These are phyloP conservation scores for Anoplopoma fimbria DNA, from an alignment of 2,113 vertebrate species.

Conservation along the genomic window DNA sequence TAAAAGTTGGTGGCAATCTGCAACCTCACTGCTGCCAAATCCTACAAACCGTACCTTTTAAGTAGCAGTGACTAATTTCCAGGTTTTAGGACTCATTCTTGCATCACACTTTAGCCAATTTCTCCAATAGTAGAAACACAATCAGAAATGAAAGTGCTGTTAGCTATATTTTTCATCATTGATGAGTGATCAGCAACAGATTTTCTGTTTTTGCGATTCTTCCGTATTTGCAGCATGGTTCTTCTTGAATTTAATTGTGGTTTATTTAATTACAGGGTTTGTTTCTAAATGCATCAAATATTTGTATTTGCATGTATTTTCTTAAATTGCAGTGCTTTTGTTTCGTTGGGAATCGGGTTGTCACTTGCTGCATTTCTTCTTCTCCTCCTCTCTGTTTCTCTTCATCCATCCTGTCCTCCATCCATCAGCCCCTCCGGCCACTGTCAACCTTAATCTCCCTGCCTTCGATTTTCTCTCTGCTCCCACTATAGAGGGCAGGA, in stretches of 20 bases:
- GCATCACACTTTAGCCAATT: no score
- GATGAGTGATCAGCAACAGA: background rate
- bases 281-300: background rate
- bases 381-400: background rate
- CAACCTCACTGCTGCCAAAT: no score
- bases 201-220: background rate
- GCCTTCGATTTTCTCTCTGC: constrained; percentile 10
- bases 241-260: background rate
- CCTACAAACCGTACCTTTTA: no score
- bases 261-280: background rate
- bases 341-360: background rate
- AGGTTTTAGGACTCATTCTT: no score
- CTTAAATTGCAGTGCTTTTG: background rate
- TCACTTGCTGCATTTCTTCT: background rate
- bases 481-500: background rate
- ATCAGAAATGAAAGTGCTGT: background rate
- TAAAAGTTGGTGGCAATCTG: no score
- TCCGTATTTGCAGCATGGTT: no score
- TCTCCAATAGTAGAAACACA: background rate
- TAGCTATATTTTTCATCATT: background rate
- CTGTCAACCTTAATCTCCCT: background rate
- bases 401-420: background rate
- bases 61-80: background rate
- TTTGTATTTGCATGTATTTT: background rate
- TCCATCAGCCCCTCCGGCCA: background rate